Conservation (phyloP, 2,888 invertebrate species). For the Calephelis perditalis region DNA sequence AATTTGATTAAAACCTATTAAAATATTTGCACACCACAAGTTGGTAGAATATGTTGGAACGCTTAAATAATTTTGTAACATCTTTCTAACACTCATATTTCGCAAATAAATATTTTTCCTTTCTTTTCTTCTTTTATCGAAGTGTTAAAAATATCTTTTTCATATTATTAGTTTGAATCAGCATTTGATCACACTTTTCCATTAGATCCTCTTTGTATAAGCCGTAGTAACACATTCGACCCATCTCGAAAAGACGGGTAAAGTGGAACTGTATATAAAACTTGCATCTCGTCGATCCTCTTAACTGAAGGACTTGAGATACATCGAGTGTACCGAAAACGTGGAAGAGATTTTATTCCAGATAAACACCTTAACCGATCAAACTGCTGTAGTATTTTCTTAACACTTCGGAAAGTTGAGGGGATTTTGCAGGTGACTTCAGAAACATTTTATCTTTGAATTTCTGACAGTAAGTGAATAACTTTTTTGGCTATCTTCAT, state of each 20-base stretch:
- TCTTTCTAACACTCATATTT: no score
- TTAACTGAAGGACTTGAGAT: not conserved
- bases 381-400: not conserved
- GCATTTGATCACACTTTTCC: no score
- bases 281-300: not conserved
- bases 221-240: not conserved
- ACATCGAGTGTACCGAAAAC: conserved; percentile 1
- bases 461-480: not conserved
- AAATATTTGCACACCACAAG: no score
- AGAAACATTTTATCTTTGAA: not conserved
- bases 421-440: not conserved
- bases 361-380: conserved; percentile 3
- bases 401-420: not conserved
- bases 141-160: no score
- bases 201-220: no score
- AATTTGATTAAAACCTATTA: no score
- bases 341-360: conserved; percentile 4
- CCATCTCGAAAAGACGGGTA: not conserved
- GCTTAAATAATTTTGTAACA: no score
- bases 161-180: no score
- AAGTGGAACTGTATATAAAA: conserved; percentile 1
- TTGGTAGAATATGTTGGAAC: no score
- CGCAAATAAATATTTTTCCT: no score
- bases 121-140: no score
- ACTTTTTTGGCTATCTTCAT: no score